phyloP scores from a whole-genome alignment of 1,140 invertebrate genomes.

The Drosophila navojoa region DNA sequence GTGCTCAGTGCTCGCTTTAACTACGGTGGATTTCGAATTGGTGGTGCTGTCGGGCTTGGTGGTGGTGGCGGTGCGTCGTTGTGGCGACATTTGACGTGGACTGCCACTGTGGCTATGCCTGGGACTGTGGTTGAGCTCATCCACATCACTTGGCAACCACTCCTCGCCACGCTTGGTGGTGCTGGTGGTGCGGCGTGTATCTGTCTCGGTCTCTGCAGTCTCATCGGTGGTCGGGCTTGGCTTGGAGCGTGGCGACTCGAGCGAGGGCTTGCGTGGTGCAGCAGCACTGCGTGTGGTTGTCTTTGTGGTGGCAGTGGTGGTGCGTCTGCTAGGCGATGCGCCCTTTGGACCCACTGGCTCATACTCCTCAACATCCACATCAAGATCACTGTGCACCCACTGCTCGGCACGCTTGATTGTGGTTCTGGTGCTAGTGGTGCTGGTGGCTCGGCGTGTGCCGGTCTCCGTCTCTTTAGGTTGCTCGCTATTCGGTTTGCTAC shows the following conservation, averaged over 20 bases:
- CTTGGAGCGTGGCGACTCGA: not conserved
- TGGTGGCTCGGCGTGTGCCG: conserved; percentile 4
- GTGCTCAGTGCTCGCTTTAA: conserved; percentile 67
- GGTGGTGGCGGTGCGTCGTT: conserved; percentile 2
- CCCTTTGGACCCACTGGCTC: conserved; percentile 23
- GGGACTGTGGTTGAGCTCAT: conserved; percentile 10
- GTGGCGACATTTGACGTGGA: conserved; percentile 7
- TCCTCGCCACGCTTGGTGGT: conserved; percentile 17
- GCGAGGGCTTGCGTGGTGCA: conserved; percentile 14
- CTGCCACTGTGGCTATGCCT: not conserved
- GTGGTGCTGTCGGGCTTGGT: conserved; percentile 21
- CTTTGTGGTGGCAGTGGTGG: conserved; percentile 22
- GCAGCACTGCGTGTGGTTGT: not conserved
- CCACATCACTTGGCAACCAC: not conserved
- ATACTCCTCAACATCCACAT: conserved; percentile 52
- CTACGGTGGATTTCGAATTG: conserved; percentile 41
- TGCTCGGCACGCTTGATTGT: conserved; percentile 12
- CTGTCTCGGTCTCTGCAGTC: not conserved
- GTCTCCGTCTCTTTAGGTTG: not conserved
- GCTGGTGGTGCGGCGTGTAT: conserved; percentile 21
- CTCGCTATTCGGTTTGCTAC: not conserved
- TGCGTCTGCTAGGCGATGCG: conserved; percentile 45
- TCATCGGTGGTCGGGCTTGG: not conserved
- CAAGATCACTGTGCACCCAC: conserved; percentile 9
- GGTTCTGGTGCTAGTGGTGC: not conserved